Conservation (phyloP, 2,888 invertebrate species). For the Lasiommata megera region DNA sequence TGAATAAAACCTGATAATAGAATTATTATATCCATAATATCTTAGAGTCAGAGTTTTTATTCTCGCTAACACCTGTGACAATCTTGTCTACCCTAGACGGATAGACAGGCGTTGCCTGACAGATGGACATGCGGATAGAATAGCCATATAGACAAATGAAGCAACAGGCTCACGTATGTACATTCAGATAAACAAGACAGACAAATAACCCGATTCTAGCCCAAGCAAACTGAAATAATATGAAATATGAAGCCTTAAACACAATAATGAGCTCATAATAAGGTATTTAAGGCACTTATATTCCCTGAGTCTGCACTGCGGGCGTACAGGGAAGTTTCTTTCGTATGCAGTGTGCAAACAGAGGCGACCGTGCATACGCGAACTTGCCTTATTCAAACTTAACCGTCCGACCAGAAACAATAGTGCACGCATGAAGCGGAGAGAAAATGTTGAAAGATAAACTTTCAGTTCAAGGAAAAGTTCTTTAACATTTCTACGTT, state of each 20-base stretch:
- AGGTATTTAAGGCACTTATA: no score
- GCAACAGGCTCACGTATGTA: no score
- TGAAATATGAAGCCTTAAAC: neutral
- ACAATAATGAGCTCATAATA: neutral
- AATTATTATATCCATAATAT: no score
- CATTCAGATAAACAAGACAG: no score
- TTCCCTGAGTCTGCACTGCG: neutral
- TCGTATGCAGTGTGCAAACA: slow-evolving; percentile 9
- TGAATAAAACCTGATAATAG: no score
- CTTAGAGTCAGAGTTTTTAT: no score
- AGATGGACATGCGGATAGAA: no score
- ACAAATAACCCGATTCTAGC: no score
- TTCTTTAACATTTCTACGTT: slow-evolving; percentile 9
- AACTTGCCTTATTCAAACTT: slow-evolving; percentile 24
- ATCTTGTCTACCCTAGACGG: no score
- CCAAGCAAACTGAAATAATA: neutral
- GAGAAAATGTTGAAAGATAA: slow-evolving; percentile 17
- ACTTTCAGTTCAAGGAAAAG: slow-evolving; percentile 12
- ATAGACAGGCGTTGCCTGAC: no score
- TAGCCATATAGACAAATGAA: no score
- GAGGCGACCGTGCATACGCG: slow-evolving; percentile 11
- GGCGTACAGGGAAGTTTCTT: slow-evolving; percentile 10
- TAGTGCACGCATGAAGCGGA: slow-evolving; percentile 20
- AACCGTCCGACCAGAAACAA: slow-evolving; percentile 22
- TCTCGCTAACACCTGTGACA: no score